These are phyloP conservation scores for Nyctalus aviator DNA, from an alignment of 2,797 vertebrate species.

Conservation along the genomic window DNA sequence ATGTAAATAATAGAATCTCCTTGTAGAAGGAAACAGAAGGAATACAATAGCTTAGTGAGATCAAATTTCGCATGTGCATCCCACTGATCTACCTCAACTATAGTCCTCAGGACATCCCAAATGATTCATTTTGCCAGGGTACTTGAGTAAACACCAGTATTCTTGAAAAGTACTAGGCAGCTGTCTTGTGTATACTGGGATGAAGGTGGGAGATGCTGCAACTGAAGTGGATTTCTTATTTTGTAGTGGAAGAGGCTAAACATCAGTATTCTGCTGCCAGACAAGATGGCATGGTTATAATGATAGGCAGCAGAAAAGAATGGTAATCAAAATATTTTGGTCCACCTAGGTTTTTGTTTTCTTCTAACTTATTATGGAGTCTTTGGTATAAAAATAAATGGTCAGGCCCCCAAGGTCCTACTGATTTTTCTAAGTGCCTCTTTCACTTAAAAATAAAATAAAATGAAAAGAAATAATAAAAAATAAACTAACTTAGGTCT, in stretches of 20 bases:
- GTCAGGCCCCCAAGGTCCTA: background rate
- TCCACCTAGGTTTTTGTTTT: background rate
- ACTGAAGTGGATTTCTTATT: background rate
- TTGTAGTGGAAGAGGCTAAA: background rate
- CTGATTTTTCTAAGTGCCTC: background rate
- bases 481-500: background rate
- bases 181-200: background rate
- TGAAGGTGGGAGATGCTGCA: background rate
- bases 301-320: background rate
- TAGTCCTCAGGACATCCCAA: background rate
- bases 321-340: background rate
- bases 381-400: conserved; percentile 27
- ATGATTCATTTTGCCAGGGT: background rate
- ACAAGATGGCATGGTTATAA: background rate
- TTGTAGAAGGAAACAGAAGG: background rate
- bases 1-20: background rate
- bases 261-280: background rate
- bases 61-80: background rate
- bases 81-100: background rate
- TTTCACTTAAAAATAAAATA: background rate
- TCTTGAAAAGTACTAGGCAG: background rate
- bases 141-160: background rate
- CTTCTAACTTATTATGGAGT: background rate
- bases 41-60: background rate
- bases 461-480: no score